Percentiles rank a stretch among this genome's conserved stretches.
Conservation (phyloP, 2,113 vertebrate species). For the Opisthocomus hoazin region DNA sequence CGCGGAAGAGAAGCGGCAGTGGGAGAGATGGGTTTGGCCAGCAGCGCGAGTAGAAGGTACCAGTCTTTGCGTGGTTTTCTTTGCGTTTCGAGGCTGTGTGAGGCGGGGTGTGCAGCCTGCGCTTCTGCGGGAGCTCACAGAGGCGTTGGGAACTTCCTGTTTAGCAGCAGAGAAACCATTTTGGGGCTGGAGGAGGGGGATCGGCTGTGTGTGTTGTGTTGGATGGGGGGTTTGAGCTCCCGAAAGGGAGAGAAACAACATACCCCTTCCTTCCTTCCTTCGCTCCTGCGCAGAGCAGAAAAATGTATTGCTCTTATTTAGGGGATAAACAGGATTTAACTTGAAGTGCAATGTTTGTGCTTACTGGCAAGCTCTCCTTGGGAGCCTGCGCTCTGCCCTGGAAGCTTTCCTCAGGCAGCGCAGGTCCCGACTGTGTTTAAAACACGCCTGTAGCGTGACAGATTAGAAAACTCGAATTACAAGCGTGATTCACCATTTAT, state of each 20-base stretch:
- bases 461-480: rapidly evolving
- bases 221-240: background rate
- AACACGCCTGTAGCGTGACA: rapidly evolving
- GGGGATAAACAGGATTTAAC: background rate
- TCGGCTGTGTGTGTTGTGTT: rapidly evolving
- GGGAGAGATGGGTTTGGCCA: background rate
- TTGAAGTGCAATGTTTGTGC: rapidly evolving
- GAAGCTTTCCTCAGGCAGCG: background rate
- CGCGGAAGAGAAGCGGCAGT: background rate
- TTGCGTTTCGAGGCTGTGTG: rapidly evolving
- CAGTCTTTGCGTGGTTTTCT: rapidly evolving
- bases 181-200: too few relatives aligned
- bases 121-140: background rate
- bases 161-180: background rate
- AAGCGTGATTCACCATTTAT: rapidly evolving
- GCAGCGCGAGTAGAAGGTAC: rapidly evolving
- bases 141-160: background rate
- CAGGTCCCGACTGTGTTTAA: rapidly evolving
- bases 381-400: background rate
- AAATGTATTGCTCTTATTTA: rapidly evolving
- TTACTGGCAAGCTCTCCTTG: rapidly evolving
- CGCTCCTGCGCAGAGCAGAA: too few relatives aligned
- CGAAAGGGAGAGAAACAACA: rapidly evolving
- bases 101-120: background rate
- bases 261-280: too few relatives aligned